Base-by-base conservation (phyloP, 1,140 invertebrate species). In the Whitmania pigra region DNA sequence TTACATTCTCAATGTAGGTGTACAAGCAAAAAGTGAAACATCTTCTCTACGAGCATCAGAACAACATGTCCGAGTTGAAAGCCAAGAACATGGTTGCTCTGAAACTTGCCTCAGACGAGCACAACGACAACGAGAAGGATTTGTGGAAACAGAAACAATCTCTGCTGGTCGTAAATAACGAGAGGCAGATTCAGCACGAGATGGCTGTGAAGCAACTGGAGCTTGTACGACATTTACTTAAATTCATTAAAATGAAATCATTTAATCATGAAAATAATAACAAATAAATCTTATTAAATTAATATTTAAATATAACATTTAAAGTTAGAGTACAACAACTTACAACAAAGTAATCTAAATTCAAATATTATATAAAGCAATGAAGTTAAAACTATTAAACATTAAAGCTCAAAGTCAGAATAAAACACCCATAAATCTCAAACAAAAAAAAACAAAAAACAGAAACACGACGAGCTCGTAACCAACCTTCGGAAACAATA, bases 21-120 rank as follows among this genome's bases (percentile, higher is more conserved):
- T 90, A 90, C 75, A 92, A 92, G 82, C 91, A 94, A 79, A 93
- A 93, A 86, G 89, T 94, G 17, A 94, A 94, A 78, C 90, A 93
- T 82, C 83, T 94, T 29, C 87, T 93, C 81, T 93, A 92, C 80
- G 92, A 94, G 78, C 92, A 94, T 78, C 90, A 93, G 78, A 89
- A 88, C 53, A 88, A 89, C 77, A 85, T 91, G 60, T 88, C 89
- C 0, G 88, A 90, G 78, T 82, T 88, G 27, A 88, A 90, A 80
- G 88, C 89, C 13, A 88, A 92, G 77, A 87, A 87, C 40, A 85
- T 89, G 80, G 88, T 90, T 0, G 85, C 88, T 15, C 80, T 91
- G 9, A 90, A 91, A 81, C 80, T 88, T 15, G 86, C 87, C 9
- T 86, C 90, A 78, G 88, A 90, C 76, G 86, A 89, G 77, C 87